Evolutionary conservation across 2,113 vertebrate genomes (phyloP).

Genomic region (Rhipidura dahli): DNA sequence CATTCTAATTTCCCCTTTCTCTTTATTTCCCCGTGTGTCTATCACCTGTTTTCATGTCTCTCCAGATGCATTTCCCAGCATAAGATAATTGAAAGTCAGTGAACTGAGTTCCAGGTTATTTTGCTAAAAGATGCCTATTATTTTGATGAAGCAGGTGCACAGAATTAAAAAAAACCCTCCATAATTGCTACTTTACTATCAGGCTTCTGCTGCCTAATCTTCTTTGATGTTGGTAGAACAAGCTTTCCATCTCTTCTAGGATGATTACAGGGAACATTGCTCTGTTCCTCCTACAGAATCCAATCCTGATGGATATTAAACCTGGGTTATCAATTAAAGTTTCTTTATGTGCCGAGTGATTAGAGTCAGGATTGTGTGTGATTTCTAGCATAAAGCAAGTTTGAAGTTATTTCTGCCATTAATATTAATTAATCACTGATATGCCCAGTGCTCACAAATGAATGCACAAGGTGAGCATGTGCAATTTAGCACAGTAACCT

Average conservation of each 20-base stretch:
- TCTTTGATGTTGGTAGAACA: conserved; percentile 56
- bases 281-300: conserved; percentile 48
- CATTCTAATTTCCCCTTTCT: conserved; percentile 16
- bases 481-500: conserved; percentile 34
- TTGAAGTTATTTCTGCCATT: conserved; percentile 33
- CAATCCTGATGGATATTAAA: conserved; percentile 58
- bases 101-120: conserved; percentile 63
- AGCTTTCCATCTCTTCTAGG: conserved; percentile 42
- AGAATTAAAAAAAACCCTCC: conserved; percentile 21
- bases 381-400: conserved; percentile 47
- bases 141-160: conserved; percentile 68
- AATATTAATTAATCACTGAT: conserved; percentile 62
- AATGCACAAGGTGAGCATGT: background rate
- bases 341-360: background rate
- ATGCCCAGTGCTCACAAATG: background rate
- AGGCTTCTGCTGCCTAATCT: conserved; percentile 57
- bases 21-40: conserved; percentile 6
- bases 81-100: conserved; percentile 67
- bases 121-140: conserved; percentile 64
- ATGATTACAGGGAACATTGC: conserved; percentile 43
- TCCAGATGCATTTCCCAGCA: conserved; percentile 35
- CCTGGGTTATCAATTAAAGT: conserved; percentile 60
- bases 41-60: conserved; percentile 34
- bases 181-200: conserved; percentile 65
- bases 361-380: conserved; percentile 28